Conservation (phyloP, 2,888 invertebrate species). For the Agrotis clavis region DNA sequence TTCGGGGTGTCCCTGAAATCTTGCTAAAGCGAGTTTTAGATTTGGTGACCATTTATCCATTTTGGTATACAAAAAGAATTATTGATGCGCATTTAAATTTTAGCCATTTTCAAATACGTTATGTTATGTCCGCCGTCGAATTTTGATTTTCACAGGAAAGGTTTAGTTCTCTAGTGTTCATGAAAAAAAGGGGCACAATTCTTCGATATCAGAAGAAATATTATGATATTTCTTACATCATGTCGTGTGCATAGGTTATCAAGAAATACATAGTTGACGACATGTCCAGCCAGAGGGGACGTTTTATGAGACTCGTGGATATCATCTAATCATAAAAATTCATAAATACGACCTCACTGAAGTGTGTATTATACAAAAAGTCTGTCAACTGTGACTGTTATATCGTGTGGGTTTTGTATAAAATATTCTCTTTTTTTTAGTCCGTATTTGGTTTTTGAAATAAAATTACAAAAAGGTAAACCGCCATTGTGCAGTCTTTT, state of each 20-base stretch:
- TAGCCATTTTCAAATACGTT: no score
- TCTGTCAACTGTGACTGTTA: conserved; percentile 3
- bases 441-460: background rate
- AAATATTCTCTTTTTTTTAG: background rate
- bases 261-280: conserved; percentile 18
- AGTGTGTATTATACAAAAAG: background rate
- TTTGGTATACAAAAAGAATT: no score
- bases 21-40: no score
- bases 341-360: conserved; percentile 16
- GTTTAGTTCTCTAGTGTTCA: no score
- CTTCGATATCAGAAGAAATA: background rate
- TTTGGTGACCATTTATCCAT: no score
- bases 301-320: conserved; percentile 30
- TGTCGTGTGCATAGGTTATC: conserved; percentile 11
- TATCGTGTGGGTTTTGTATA: conserved; percentile 16
- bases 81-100: no score
- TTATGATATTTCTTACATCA: background rate
- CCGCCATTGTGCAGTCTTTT: background rate
- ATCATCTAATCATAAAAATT: conserved; percentile 38
- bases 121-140: no score
- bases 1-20: no score
- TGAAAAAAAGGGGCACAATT: no score
- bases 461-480: background rate
- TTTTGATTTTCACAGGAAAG: no score
- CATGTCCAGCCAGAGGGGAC: conserved; percentile 21